phyloP scores from a whole-genome alignment of 2,888 invertebrate species.

The Pseudeuparius sepicola region DNA sequence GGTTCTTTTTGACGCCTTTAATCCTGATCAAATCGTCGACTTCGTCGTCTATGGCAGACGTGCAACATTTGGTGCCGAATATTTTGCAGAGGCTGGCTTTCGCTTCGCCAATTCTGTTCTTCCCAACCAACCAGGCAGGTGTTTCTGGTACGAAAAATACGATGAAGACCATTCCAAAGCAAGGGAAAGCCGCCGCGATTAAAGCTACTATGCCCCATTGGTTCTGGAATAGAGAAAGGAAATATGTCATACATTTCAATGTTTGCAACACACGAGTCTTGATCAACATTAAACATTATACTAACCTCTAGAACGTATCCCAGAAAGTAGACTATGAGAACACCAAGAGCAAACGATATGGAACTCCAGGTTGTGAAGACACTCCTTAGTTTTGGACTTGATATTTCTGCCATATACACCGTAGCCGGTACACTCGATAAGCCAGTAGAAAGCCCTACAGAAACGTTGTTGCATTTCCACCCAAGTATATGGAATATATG shows the following conservation, averaged over 20 bases:
- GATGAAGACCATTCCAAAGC: constrained; percentile 36
- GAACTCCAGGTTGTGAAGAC: constrained; percentile 48
- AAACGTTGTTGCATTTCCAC: too few species aligned
- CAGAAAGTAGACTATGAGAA: constrained; percentile 44
- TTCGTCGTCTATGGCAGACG: constrained; percentile 28
- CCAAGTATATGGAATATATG: too few species aligned
- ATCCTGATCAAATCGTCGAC: constrained; percentile 28
- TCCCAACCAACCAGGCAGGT: constrained; percentile 44
- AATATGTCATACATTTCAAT: too few species aligned
- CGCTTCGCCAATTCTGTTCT: constrained; percentile 41
- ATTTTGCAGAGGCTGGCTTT: constrained; percentile 37
- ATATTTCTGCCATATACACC: constrained; percentile 46
- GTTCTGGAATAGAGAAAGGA: constrained; percentile 33
- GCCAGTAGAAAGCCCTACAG: constrained; percentile 35
- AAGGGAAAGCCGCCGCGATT: constrained; percentile 39
- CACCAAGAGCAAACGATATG: constrained; percentile 42
- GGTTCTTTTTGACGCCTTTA: constrained; percentile 20
- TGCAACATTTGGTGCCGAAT: constrained; percentile 33
- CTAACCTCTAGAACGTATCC: constrained; percentile 42
- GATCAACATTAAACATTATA: constrained; percentile 10
- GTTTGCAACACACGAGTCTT: too few species aligned
- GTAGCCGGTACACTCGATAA: constrained; percentile 45
- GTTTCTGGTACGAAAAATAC: constrained; percentile 43
- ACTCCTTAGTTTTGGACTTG: constrained; percentile 39
- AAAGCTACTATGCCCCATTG: constrained; percentile 40